Evolutionary conservation across 2,888 invertebrate genomes (phyloP).

Genomic region (Acheta domesticus): DNA sequence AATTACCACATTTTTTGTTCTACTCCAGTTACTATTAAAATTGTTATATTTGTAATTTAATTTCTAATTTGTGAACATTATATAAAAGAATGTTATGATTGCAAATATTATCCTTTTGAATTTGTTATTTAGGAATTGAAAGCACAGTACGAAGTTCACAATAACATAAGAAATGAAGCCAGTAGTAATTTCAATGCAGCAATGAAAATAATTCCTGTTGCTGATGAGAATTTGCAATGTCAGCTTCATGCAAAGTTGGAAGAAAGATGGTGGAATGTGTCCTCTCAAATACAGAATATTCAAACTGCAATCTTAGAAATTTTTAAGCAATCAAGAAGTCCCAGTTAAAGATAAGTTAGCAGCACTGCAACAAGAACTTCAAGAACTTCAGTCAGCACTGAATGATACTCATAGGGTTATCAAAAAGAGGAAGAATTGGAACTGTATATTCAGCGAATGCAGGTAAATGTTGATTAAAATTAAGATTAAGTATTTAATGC

Average conservation of each 20-base stretch:
- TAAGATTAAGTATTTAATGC: neutral
- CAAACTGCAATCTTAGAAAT: slow-evolving; percentile 46
- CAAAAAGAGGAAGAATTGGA: slow-evolving; percentile 77
- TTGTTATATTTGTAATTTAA: slow-evolving; percentile 26
- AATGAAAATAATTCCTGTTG: slow-evolving; percentile 72
- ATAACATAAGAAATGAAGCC: slow-evolving; percentile 70
- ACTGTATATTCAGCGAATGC: slow-evolving; percentile 74
- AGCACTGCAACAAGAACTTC: slow-evolving; percentile 71
- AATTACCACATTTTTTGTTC: too few species aligned
- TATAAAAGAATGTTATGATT: too few species aligned
- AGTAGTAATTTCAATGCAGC: slow-evolving; percentile 72
- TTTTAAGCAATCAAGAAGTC: slow-evolving; percentile 68
- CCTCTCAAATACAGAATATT: slow-evolving; percentile 54
- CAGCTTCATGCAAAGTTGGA: slow-evolving; percentile 75
- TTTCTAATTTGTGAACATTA: neutral
- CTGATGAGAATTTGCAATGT: slow-evolving; percentile 78
- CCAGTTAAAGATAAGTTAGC: slow-evolving; percentile 71
- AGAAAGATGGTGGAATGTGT: slow-evolving; percentile 68
- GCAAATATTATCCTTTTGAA: too few species aligned
- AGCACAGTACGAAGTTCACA: slow-evolving; percentile 81
- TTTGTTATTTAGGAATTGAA: slow-evolving; percentile 62
- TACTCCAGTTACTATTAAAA: neutral
- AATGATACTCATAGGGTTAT: slow-evolving; percentile 73
- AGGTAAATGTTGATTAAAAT: slow-evolving; percentile 45
- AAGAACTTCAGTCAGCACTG: slow-evolving; percentile 66